These are phyloP conservation scores for Hypomecis atomaria DNA, from an alignment of 2,888 invertebrate genomes.

Conservation along the genomic window DNA sequence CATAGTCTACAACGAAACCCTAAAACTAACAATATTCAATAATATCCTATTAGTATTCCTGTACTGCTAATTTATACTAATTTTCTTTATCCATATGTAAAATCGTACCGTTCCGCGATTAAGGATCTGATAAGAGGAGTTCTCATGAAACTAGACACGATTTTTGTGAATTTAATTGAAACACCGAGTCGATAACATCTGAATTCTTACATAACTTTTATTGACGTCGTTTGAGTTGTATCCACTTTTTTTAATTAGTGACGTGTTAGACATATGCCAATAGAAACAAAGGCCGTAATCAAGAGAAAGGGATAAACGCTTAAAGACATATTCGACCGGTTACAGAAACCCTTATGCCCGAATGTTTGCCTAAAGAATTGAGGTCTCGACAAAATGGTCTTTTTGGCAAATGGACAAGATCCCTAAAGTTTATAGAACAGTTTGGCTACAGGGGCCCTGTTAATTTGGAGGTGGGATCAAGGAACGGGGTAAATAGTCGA, in stretches of 20 bases:
- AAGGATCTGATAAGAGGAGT: constrained; percentile 45
- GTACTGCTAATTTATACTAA: constrained; percentile 39
- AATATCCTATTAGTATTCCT: constrained; percentile 31
- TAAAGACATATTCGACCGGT: constrained; percentile 51
- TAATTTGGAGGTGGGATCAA: constrained; percentile 67
- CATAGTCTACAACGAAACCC: too few relatives aligned
- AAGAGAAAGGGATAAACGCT: constrained; percentile 55
- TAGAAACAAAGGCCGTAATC: constrained; percentile 54
- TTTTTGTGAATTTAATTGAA: constrained; percentile 43
- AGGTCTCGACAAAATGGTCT: constrained; percentile 44
- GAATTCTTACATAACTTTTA: constrained; percentile 32
- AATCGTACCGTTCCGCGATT: constrained; percentile 40
- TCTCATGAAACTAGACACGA: constrained; percentile 46
- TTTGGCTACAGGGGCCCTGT: constrained; percentile 41
- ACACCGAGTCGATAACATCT: constrained; percentile 47
- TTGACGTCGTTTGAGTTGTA: constrained; percentile 14
- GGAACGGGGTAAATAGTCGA: constrained; percentile 77
- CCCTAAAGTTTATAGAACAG: constrained; percentile 33
- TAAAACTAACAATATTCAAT: constrained; percentile 33
- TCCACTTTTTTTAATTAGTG: constrained; percentile 25
- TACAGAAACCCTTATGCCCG: constrained; percentile 44
- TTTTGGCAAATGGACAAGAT: constrained; percentile 44
- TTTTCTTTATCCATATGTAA: constrained; percentile 41
- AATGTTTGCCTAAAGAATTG: constrained; percentile 28
- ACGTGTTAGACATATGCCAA: constrained; percentile 41